Evolutionary conservation across 2,113 vertebrate genomes (phyloP).

Genomic region (Mustelus asterias): DNA sequence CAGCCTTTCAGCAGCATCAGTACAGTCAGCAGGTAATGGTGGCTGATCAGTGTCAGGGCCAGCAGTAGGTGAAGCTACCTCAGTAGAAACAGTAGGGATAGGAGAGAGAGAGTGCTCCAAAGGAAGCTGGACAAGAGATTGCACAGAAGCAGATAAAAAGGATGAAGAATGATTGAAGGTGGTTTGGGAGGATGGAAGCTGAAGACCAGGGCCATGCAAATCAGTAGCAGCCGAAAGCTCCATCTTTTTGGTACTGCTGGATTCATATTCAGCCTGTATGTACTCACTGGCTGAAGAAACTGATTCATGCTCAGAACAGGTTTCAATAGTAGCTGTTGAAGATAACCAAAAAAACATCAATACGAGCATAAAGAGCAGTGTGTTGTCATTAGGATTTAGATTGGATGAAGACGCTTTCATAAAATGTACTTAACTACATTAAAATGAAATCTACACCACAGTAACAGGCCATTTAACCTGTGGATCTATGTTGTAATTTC

Average conservation of each 20-base stretch:
- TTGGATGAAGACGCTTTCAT: neutral
- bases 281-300: conserved; percentile 37
- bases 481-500: neutral
- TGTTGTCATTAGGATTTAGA: neutral
- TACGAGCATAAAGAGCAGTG: conserved; percentile 14
- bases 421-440: neutral
- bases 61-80: neutral
- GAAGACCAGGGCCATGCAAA: conserved; percentile 25
- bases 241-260: conserved; percentile 29
- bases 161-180: neutral
- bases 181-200: conserved; percentile 18
- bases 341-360: conserved; percentile 34
- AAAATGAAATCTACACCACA: neutral
- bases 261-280: conserved; percentile 31
- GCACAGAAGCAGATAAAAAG: neutral
- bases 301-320: conserved; percentile 36
- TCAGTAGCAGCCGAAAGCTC: conserved; percentile 37
- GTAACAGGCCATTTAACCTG: neutral
- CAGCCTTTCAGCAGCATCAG: neutral
- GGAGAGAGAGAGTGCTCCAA: conserved; percentile 40
- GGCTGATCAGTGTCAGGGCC: neutral
- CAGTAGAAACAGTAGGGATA: conserved; percentile 34
- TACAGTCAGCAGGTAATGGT: too few relatives aligned
- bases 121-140: neutral
- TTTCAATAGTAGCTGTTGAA: conserved; percentile 37